Base-by-base conservation (phyloP, 2,888 invertebrate genomes). In the Alsophila aescularia region DNA sequence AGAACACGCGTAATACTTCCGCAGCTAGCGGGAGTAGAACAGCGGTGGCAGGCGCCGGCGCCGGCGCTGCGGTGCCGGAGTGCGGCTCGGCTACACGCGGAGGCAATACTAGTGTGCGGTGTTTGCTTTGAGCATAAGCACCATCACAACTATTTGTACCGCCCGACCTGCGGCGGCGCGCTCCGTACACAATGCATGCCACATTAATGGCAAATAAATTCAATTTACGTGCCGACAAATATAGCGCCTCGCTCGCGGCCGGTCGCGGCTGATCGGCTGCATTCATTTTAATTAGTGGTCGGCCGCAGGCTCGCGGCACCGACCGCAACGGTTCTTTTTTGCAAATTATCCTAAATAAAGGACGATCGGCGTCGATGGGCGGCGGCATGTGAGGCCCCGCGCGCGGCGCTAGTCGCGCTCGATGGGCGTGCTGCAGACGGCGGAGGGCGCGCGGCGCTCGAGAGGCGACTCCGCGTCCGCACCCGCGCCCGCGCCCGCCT, bases 371-470 rank as follows among this genome's bases (percentile, higher is more conserved):
- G 10, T 13, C 32, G 3, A 12, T 32, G 12, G 14, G 2, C 32
- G 18, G 21, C 4, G 39, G 9, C 3, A 13, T 5, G 18, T 9
- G 21, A 14, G 18, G 37, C 9, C 12, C 21, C 24, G 16, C 13
- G 14, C 10, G 29, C 24, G 42, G 32, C 37, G 66, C 77, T 85
- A 87, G 76, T 87, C 82, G 41, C 79, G 73, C 57, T 80, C 77
- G 58, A 87, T 77, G 66, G 91, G 90, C 67, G 92, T 91, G 84
- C 90, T 90, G 84, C 90, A 87, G 16, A 81, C 83, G 68, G 73
- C 73, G 50, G 81, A 67, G n/a, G 68, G 75, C 58, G 77, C 73
- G 66, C 76, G 75, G 37, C 70, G 72, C 52, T 44, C 69, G 56
- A 47, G 49, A 48, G 24, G 60, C 52, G 37, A 36, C 52, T 24